Evolutionary conservation across 2,888 invertebrate species (phyloP), one percentile per base, ranked within the genome.

Genomic region (Argynnis bischoffii): DNA sequence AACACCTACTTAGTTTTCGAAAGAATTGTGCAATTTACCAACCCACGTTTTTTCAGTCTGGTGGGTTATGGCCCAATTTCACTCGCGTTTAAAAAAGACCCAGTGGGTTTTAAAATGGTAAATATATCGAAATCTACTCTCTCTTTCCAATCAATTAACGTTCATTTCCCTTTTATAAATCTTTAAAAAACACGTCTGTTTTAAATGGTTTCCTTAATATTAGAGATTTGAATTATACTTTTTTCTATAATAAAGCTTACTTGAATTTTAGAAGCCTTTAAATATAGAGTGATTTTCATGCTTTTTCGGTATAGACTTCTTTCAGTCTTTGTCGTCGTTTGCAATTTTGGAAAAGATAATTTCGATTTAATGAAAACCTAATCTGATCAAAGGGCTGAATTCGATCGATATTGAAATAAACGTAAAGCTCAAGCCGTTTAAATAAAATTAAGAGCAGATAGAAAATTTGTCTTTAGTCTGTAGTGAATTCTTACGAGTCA

Each of bases 301-400:
- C 51, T 51, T 51, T 51, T 61, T 41, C 11, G 35, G 50, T 61
- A 61, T 18, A 61, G 18, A n/a, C 2, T 35, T 35, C 15, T 50
- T 61, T 61, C 61, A 61, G 18, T 35, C 51, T 61, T 61, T 51
- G 35, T 61, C 50, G 60, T 48, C 61, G 50, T 60, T 60, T 31
- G 13, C 26, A 60, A 50, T 35, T 50, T 59, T 59, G 56, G 31
- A 60, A 51, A 35, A 51, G 60, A 61, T 50, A 31, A 41, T 61
- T 61, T n/a, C 1, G n/a, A n/a, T 50, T 50, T n/a, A 48, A 50
- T 51, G 41, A 61, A 61, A 61, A 21, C 18, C 61, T 61, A 60
- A 66, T 48, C 66, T 35, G 59, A 60, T 66, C 60, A 60, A 60
- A 66, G 51, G 60, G 59, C 31, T 60, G 59, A 65, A 54, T 66